Base-by-base conservation (phyloP, 2,113 vertebrate genomes). In the Cyanistes caeruleus region DNA sequence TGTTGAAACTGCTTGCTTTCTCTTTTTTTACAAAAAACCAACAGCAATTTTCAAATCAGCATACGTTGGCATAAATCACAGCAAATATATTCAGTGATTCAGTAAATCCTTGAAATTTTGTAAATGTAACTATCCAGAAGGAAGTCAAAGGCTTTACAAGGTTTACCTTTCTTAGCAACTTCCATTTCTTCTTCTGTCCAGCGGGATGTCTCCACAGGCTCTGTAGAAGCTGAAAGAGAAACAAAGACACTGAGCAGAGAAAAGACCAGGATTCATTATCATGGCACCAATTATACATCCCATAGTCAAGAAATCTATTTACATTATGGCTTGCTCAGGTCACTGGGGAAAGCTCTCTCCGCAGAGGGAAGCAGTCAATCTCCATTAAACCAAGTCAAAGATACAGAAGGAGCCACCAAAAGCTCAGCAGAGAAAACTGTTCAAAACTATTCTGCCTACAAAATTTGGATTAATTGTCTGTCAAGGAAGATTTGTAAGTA, bases 181-280 rank as follows among this genome's bases (percentile, higher is more conserved):
- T 99, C 99, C 99, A 99, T 99, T 98, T 99, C 99, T 98, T 99
- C 99, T 98, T 99, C 99, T 93, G 99, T 99, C 99, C 99, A 99
- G 97, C 99, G 99, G 93, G 99, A 99, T 93, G 99, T 99, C 98
- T 99, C 99, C 96, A 99, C 99, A 74, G 99, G 98, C 97, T 99
- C 99, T 81, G 98, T 93, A 77, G 98, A 97, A 97, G 98, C 99
- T 99, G 98, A 98, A 98, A 97, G 95, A 96, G 46, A 97, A 97
- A 92, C 37, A 96, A 73, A 76, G 77, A 93, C 77, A 59, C 25
- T 55, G 72, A 73, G 96, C 79, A 98, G 46, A 87, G 82, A 82
- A 95, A 96, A 97, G 80, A 92, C 48, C 67, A 91, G 94, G 94
- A 97, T 95, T 89, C 87, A 92, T 92, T 67, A 76, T 87, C 84